These are phyloP conservation scores for Dinomys branickii DNA, from an alignment of 2,113 vertebrate genomes.

Conservation along the genomic window DNA sequence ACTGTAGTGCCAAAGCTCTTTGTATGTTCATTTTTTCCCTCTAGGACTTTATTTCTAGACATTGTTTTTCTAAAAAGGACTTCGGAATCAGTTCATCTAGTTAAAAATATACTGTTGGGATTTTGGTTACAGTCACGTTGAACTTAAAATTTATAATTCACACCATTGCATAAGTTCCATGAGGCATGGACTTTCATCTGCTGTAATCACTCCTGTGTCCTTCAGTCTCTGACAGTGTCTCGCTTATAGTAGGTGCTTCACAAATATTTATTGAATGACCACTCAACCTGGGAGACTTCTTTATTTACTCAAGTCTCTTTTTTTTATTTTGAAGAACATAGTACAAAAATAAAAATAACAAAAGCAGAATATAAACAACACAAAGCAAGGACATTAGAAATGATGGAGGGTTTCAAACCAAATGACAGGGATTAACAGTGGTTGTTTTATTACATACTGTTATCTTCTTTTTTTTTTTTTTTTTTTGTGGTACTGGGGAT, in stretches of 20 bases:
- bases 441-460: too few relatives aligned
- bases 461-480: too few relatives aligned
- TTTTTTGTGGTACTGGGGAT: too few relatives aligned
- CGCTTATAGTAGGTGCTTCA: not conserved
- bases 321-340: not conserved
- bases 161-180: not conserved
- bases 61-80: conserved; percentile 20
- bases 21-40: not conserved
- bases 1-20: not conserved
- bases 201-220: not conserved
- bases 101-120: conserved; percentile 35
- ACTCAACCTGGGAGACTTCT: not conserved
- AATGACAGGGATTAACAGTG: too few relatives aligned
- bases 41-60: conserved; percentile 1
- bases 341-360: too few relatives aligned
- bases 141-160: not conserved
- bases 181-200: not conserved
- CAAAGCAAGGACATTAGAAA: too few relatives aligned
- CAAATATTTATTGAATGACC: not conserved
- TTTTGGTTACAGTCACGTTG: not conserved
- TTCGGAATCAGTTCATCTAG: conserved; percentile 39
- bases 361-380: too few relatives aligned
- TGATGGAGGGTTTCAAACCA: too few relatives aligned
- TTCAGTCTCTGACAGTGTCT: not conserved
- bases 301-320: not conserved